Conservation (phyloP, 2,113 vertebrate genomes). For the Passer domesticus region DNA sequence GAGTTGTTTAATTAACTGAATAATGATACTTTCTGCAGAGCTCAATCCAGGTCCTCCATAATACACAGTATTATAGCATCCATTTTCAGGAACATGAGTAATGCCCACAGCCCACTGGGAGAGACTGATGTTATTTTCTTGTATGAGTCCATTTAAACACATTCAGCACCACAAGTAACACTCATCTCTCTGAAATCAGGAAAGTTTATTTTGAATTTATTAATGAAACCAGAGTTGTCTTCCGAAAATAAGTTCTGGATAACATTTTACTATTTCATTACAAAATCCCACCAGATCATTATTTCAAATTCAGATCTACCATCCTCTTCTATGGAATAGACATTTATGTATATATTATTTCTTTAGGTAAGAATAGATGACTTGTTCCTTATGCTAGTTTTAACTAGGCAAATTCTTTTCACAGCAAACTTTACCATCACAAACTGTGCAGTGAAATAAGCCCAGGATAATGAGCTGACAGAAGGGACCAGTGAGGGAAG, state of each 20-base stretch:
- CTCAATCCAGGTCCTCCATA: background rate
- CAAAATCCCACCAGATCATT: background rate
- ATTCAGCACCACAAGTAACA: background rate
- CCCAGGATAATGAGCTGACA: background rate
- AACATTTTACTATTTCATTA: background rate
- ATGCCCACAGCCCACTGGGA: background rate
- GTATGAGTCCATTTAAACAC: background rate
- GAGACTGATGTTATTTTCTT: background rate
- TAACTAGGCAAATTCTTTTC: background rate
- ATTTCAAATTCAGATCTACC: background rate
- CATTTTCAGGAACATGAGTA: background rate
- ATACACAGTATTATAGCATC: background rate
- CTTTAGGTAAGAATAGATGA: background rate
- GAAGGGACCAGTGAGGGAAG: background rate
- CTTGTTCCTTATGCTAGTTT: background rate
- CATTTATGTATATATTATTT: background rate
- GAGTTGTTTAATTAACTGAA: constrained; percentile 23
- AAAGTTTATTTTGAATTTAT: background rate
- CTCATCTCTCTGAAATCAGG: background rate
- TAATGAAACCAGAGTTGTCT: background rate
- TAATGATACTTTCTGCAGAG: background rate
- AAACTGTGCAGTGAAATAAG: background rate
- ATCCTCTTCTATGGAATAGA: background rate
- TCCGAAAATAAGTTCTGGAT: background rate
- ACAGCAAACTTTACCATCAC: background rate